Evolutionary conservation across 2,888 invertebrate genomes (phyloP).

Genomic region (Noctuana brunneofusca): DNA sequence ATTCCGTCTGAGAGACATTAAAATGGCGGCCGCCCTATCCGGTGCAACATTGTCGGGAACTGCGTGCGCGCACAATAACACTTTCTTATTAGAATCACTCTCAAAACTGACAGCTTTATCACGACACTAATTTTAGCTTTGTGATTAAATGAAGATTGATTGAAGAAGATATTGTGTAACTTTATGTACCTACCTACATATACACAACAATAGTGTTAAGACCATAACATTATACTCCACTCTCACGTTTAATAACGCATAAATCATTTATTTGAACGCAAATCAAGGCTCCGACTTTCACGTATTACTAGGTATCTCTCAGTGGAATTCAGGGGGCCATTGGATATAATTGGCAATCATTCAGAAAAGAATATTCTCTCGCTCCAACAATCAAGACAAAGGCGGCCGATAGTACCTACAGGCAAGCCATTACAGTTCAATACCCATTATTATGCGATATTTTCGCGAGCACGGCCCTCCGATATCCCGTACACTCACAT

Average conservation of each 20-base stretch:
- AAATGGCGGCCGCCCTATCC: slow-evolving; percentile 81
- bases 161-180: slow-evolving; percentile 35
- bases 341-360: slow-evolving; percentile 82
- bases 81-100: slow-evolving; percentile 60
- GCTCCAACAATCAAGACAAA: slow-evolving; percentile 80
- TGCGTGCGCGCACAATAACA: slow-evolving; percentile 52
- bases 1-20: slow-evolving; percentile 82
- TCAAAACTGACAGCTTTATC: slow-evolving; percentile 46
- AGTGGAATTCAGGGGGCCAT: slow-evolving; percentile 76
- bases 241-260: slow-evolving; percentile 66
- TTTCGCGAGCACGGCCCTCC: slow-evolving; percentile 80
- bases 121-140: slow-evolving; percentile 39
- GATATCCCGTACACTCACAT: slow-evolving; percentile 78
- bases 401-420: slow-evolving; percentile 80
- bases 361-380: slow-evolving; percentile 77
- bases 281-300: slow-evolving; percentile 69
- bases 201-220: slow-evolving; percentile 35
- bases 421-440: slow-evolving; percentile 80
- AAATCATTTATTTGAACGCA: slow-evolving; percentile 75
- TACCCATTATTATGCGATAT: slow-evolving; percentile 83
- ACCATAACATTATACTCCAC: slow-evolving; percentile 48
- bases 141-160: slow-evolving; percentile 41
- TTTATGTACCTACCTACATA: neutral
- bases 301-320: slow-evolving; percentile 67
- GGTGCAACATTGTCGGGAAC: slow-evolving; percentile 77